phyloP scores from a whole-genome alignment of 2,797 vertebrate species.

The Parauchenoglanis punctatus region DNA sequence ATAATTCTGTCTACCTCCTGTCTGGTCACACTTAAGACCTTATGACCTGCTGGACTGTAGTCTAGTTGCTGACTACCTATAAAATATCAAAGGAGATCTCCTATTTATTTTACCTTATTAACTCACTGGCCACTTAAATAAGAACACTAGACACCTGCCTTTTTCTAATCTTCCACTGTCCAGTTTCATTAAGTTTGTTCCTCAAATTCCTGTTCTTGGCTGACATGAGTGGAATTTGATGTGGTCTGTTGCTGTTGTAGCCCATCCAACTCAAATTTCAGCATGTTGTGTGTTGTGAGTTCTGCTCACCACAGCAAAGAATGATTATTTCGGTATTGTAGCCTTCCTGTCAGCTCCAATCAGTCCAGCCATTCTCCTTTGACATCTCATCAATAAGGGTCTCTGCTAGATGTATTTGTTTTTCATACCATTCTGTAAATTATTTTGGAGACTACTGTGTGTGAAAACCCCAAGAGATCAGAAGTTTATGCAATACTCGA shows the following conservation, averaged over 20 bases:
- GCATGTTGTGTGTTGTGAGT: neutral
- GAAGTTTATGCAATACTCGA: neutral
- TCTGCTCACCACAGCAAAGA: neutral
- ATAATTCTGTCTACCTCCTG: constrained; percentile 24
- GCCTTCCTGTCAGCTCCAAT: neutral
- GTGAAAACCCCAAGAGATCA: neutral
- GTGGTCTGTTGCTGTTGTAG: neutral
- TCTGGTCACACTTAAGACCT: constrained; percentile 26
- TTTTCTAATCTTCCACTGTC: neutral
- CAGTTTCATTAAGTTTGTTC: constrained; percentile 6
- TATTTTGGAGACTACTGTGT: neutral
- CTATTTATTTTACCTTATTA: neutral
- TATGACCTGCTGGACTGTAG: constrained; percentile 33
- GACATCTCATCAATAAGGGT: neutral
- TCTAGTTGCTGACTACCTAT: constrained; percentile 21
- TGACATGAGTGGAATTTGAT: neutral
- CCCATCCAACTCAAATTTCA: neutral
- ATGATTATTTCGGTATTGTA: neutral
- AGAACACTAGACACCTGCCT: neutral
- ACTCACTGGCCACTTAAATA: neutral
- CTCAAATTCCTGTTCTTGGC: constrained; percentile 3
- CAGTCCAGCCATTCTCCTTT: neutral
- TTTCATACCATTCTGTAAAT: neutral
- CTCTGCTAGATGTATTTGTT: neutral
- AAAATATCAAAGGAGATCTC: neutral